Base-by-base conservation (phyloP, 2,797 vertebrate genomes). In the Harpagifer antarcticus region DNA sequence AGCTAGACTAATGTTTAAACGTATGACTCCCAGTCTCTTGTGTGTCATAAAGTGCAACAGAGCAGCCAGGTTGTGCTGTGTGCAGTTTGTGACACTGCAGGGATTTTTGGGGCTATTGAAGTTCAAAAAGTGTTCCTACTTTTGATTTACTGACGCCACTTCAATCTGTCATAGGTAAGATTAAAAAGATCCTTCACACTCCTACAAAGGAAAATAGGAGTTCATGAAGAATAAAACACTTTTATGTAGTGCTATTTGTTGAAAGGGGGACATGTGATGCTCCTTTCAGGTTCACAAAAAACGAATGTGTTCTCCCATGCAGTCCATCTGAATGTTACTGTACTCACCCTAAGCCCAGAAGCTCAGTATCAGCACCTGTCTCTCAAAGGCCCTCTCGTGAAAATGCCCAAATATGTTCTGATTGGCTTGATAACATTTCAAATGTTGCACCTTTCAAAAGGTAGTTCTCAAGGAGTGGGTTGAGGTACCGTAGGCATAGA, bases 41-140 rank as follows among this genome's bases (percentile, higher is more conserved):
- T 33, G 43, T 17, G 5, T 75, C 44, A 17, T 69, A 66, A 79
- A 59, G 49, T 61, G 73, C 75, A 49, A 20, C 33, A 56, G 65
- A 65, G 10, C 31, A 33, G 61, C 43, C 57, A 13, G 45, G 33
- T 10, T 8, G 3, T 40, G 37, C 55, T 68, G 62, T 58, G 53
- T 44, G 43, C 54, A 13, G 17, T 60, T 62, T 66, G 59, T 54
- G 31, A n/a, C 40, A 31, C 55, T 70, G 47, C 47, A n/a, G 48
- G 20, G 20, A 45, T 79, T 37, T 33, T 76, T 15, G 15, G 42
- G 47, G 23, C 9, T 13, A 11, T 2, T 79, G 50, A 68, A 63
- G 61, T 72, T 72, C 19, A 63, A 53, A 63, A 13, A 33, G 9
- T 52, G 63, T 56, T 48, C n/a, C 14, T 27, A 44, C 19, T 60